Evolutionary conservation across 1,140 invertebrate genomes (phyloP), one percentile per base, ranked within the genome.

Genomic region (Caerostris darwini): DNA sequence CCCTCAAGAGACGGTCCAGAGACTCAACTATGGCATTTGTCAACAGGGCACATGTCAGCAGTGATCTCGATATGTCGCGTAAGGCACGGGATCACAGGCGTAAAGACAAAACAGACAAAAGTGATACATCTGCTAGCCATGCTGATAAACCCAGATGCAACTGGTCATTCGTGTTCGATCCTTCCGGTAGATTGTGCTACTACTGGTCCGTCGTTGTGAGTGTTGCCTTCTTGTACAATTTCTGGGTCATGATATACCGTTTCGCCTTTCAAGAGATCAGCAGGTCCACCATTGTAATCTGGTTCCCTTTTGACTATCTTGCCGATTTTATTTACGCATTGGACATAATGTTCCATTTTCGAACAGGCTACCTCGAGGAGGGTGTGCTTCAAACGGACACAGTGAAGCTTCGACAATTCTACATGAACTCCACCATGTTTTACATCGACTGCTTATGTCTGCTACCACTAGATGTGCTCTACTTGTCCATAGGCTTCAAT

Each of bases 381-480:
- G 98, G 98, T 88, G 99, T 99, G 57, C 97, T 99, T 93, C 99
- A 99, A 96, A 99, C 99, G 56, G 99, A 99, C 96, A 97, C 98
- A 50, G 97, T 97, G 3, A 99, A 99, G 96, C 96, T 99, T 91
- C 97, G 99, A 85, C 98, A 98, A 95, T 99, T 99, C 96, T 99
- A 99, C 96, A 99, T 99, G 98, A 99, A 99, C 97, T 99, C 98
- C 95, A 99, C 99, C 91, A 98, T 98, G 85, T 99, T 99, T 97
- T 99, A 99, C 97, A 98, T 99, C 96, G 99, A 99, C 97, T 99
- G 98, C 96, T 97, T 99, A 96, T 99, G 99, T 97, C 97, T 99
- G 95, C 96, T 99, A 95, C 99, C 99, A 94, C 97, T 99, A 96
- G 99, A 99, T 97, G 99, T 99, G 97, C 97, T 99, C 95, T 99